Base-by-base conservation (phyloP, 2,113 vertebrate species). In the Chaetorhynchus papuensis region DNA sequence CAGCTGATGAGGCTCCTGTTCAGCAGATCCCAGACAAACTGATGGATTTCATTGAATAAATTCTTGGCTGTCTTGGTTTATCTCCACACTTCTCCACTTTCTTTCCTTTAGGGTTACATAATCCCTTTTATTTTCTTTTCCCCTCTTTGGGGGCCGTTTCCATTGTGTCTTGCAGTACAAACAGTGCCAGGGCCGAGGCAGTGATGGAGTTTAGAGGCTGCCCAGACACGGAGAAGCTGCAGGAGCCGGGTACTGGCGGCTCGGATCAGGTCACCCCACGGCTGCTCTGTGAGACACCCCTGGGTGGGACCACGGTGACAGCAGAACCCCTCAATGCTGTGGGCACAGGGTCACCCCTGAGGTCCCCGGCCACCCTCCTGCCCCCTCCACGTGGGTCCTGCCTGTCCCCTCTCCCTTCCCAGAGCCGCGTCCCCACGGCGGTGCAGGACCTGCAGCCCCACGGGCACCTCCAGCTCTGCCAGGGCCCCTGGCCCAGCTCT, bases 121-220 rank as follows among this genome's bases (percentile, higher is more conserved):
- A 83, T n/a, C 47, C 33, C 7, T 26, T 54, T 24, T 24, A 21
- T 17, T 28, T 6, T 11, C 27, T 68, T 44, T 49, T 4, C 2
- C 1, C 9, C 13, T 14, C 14, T 33, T 1, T 2, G 24, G 33
- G 70, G 42, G 66, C 56, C 10, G 69, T 37, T 76, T 18, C 37
- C 39, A 4, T 0, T 0, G 11, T 5, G 10, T 5, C 57, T 75
- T 13, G 21, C 24, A 2, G 56, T 1, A 22, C 72, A 19, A 39
- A 9, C 0, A 4, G 2, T 0, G 1, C 18, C 56, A 5, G 28
- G 2, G 81, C 52, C 8, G 39, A 5, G 2, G 13, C 41, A 11
- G 35, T 0, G 4, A 2, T 0, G 42, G 15, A 9, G 10, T 15
- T 8, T 3, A 2, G 50, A 20, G 71, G 39, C 22, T 23, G 2